Evolutionary conservation across 2,113 vertebrate genomes (phyloP), one percentile per base, ranked within the genome.

Genomic region (Pomatostomus ruficeps): DNA sequence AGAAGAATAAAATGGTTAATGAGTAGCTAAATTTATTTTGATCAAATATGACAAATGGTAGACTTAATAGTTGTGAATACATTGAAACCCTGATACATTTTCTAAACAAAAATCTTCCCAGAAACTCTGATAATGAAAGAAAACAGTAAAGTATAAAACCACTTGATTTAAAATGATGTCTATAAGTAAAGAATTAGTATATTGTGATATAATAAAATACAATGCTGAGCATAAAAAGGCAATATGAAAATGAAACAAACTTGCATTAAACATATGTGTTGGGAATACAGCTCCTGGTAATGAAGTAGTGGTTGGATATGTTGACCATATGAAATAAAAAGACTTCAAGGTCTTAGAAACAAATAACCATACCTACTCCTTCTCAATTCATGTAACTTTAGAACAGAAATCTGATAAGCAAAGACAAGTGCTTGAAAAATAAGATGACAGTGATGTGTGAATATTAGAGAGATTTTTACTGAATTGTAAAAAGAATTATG

Each of bases 321-420:
- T 66, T 86, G 51, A 59, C 22, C 2, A 7, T 31, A 63, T 58
- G 14, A 45, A 72, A 49, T 45, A 51, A 76, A 67, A 88, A 36
- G 4, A 45, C 11, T 65, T 65, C 23, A 40, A 73, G 24, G 25
- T 4, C 10, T 62, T 46, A 70, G 28, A n/a, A 55, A 45, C 71
- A 66, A 33, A 14, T 1, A n/a, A 12, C 3, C 0, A 38, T 25
- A 38, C 0, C 1, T 36, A 31, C 36, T 87, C 43, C 10, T 77
- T 52, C 38, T 72, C 33, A 57, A 35, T 40, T 80, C 25, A 18
- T 77, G 17, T 21, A 62, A 38, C 12, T 73, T 82, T 49, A 54
- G 54, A 83, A 33, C 0, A 24, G 28, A 76, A 91, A 79, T 73
- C 36, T 93, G 31, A 65, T n/a, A 21, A 43, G 21, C 14, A 72